A percentile compares a stretch with the other conserved stretches of the same genome.
These are phyloP conservation scores for Bubalus kerabau DNA, from an alignment of 2,113 vertebrate genomes.

Conservation along the genomic window DNA sequence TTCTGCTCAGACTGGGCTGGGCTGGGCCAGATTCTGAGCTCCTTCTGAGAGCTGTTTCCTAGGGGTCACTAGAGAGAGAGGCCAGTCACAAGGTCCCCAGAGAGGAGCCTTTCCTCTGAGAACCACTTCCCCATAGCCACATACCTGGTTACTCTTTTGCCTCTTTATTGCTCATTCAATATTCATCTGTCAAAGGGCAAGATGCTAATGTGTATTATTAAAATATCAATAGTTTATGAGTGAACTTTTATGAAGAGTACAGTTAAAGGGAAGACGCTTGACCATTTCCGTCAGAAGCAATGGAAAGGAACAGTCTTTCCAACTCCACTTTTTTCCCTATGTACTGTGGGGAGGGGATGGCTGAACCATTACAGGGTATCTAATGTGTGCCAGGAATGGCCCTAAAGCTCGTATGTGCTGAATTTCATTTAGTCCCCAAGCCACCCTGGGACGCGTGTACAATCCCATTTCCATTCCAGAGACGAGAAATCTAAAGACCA, in stretches of 20 bases:
- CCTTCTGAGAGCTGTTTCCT: background rate
- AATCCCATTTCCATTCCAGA: background rate
- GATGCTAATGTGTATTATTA: conserved; percentile 71
- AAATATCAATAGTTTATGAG: conserved; percentile 75
- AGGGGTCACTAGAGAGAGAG: background rate
- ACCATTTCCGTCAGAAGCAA: background rate
- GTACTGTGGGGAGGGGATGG: background rate
- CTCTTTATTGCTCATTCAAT: conserved; percentile 57
- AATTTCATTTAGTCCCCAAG: background rate
- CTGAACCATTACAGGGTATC: background rate
- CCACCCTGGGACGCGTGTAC: background rate
- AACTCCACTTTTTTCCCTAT: background rate
- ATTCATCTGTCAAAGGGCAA: conserved; percentile 55
- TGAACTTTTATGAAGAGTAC: conserved; percentile 49
- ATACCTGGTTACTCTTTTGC: conserved; percentile 24
- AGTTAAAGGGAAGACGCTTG: conserved; percentile 53
- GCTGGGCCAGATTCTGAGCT: background rate
- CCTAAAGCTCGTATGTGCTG: no score
- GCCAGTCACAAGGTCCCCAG: background rate
- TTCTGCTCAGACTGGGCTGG: background rate
- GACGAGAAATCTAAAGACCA: background rate
- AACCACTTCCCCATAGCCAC: background rate
- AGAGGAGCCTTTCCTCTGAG: background rate
- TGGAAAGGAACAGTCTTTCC: background rate
- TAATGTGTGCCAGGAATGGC: background rate